Percentiles rank a stretch among this genome's conserved stretches.
Evolutionary conservation across 1,140 invertebrate species (phyloP).

Genomic region (Sogatella furcifera): DNA sequence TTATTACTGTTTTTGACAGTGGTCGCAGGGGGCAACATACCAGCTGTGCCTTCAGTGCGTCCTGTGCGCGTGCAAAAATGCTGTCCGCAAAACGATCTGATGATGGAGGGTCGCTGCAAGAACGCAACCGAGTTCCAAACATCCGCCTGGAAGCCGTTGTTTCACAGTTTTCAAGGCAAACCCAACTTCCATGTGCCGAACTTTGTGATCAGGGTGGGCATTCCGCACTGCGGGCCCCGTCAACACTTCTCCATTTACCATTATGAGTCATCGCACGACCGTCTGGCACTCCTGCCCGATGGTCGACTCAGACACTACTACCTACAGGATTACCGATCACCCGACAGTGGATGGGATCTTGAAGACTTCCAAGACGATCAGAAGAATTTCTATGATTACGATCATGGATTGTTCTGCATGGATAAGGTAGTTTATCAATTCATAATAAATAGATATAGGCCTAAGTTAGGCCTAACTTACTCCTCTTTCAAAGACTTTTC

Average conservation of each 20-base stretch:
- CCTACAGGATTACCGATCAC: constrained; percentile 30
- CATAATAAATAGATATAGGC: too few relatives aligned
- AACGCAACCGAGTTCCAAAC: constrained; percentile 44
- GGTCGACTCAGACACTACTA: constrained; percentile 59
- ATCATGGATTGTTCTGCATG: constrained; percentile 61
- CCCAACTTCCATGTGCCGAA: constrained; percentile 4
- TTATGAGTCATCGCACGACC: constrained; percentile 43
- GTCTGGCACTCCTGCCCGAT: constrained; percentile 50
- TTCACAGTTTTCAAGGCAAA: constrained; percentile 33
- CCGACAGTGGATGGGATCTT: constrained; percentile 28
- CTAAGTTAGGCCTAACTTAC: too few relatives aligned
- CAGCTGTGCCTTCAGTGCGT: constrained; percentile 4
- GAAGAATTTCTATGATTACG: constrained; percentile 53
- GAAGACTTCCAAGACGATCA: constrained; percentile 32
- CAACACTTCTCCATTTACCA: constrained; percentile 63
- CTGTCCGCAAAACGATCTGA: constrained; percentile 56
- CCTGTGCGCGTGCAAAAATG: constrained; percentile 52
- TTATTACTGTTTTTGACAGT: constrained; percentile 3
- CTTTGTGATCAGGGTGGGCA: constrained; percentile 45
- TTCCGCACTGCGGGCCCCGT: constrained; percentile 53
- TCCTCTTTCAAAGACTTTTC: too few relatives aligned
- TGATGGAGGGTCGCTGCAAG: constrained; percentile 52
- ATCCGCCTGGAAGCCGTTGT: constrained; percentile 45
- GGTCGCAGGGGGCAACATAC: constrained; percentile 10
- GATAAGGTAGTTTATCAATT: constrained; percentile 47